These are phyloP conservation scores for Venustaconcha ellipsiformis DNA, from an alignment of 1,140 invertebrate species.

Conservation along the genomic window DNA sequence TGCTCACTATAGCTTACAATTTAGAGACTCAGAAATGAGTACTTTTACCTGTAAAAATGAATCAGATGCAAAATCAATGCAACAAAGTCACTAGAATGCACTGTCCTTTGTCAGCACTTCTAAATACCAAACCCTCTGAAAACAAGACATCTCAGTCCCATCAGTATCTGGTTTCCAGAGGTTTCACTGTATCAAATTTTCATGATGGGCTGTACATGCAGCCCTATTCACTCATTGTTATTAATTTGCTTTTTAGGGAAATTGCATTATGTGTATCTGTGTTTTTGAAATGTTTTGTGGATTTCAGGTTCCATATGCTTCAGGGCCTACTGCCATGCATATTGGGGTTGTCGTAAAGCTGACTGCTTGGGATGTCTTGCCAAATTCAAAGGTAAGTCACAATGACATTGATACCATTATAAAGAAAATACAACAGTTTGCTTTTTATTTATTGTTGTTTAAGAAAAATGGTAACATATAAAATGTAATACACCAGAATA, in stretches of 20 bases:
- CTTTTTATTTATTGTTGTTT: background rate
- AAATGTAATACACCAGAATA: background rate
- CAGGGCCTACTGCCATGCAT: constrained; percentile 62
- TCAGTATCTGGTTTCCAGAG: background rate
- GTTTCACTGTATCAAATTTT: constrained; percentile 2
- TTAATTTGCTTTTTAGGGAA: background rate
- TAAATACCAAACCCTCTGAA: background rate
- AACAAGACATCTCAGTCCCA: background rate
- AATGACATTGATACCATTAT: background rate
- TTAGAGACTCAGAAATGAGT: too few species aligned
- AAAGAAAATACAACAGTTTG: background rate
- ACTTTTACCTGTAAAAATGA: too few species aligned
- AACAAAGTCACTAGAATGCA: too few species aligned
- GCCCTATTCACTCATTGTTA: background rate
- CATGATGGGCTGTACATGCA: too few species aligned
- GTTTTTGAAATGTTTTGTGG: constrained; percentile 13
- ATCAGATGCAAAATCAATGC: too few species aligned
- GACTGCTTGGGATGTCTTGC: constrained; percentile 62
- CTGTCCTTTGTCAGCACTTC: too few species aligned
- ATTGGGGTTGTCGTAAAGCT: constrained; percentile 65
- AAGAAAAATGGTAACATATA: too few species aligned
- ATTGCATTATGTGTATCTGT: background rate
- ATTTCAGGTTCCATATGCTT: constrained; percentile 57
- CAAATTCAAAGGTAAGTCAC: constrained; percentile 58
- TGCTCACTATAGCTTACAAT: too few species aligned